Evolutionary conservation across 1,140 invertebrate species (phyloP), one percentile per base, ranked within the genome.

Genomic region (Drosophila grimshawi): DNA sequence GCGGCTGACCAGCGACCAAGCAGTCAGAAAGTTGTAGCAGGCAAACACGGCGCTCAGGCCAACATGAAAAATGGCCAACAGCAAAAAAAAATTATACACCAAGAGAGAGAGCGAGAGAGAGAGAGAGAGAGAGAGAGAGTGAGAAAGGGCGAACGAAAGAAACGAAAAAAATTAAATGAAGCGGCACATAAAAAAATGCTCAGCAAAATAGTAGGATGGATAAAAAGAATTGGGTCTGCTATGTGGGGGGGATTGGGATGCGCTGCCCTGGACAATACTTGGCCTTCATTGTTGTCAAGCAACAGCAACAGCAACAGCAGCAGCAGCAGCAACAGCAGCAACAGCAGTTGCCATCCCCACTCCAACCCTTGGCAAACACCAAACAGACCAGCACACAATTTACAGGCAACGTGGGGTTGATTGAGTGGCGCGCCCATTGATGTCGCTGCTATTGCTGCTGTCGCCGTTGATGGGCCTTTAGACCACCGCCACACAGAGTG

Each of bases 1-100:
- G 88, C 73, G 88, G 88, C 88, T 90, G 88, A 91, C 88, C 88
- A 91, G 80, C 85, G 73, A 91, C 88, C 88, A 91, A 91, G 88
- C 88, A 91, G 88, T 91, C 88, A 91, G 88, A 89, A 91, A 91
- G 89, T 53, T 88, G 75, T 78, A 91, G 88, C 81, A 91, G 55
- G 88, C 88, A 60, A 81, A 76, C 68, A 51, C 55, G 56, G 62
- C 48, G 70, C 75, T 41, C 65, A 74, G 71, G 71, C 71, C 64
- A 43, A 43, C 39, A 49, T 52, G 64, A 80, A 86, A 83, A 76
- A 59, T 68, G 56, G 35, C 41, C 68, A 70, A 29, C 30, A 46
- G 35, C 33, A 52, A 46, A 51, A 43, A 46, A 41, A 35, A 33
- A 46, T 59, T 8, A 30, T 19, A 19, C 19, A 1, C 19, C 19